Base-by-base conservation (phyloP, 1,140 invertebrate genomes). In the Pogonognathellus flavescens region DNA sequence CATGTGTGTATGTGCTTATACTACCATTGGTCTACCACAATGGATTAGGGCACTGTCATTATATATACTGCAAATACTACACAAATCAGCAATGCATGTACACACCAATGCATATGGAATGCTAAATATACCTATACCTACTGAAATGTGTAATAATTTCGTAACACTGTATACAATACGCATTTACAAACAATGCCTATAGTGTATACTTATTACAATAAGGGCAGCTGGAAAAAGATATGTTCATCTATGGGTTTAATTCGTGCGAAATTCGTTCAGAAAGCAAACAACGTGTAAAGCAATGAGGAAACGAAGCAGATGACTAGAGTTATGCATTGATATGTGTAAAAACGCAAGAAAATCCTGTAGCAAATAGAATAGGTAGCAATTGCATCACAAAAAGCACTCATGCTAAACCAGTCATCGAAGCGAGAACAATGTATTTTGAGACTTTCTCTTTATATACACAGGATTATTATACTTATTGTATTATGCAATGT, bases 71-170 rank as follows among this genome's bases (percentile, higher is more conserved):
- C 31, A 41, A 41, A 41, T 41, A 25, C 62, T 25, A 66, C 14
- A 25, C 62, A 66, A 25, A 13, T 25, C 62, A 66, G 14, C 22
- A 66, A 66, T 66, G 62, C 62, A 25, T 66, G 62, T 25, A 66
- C 25, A 62, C 1, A 11, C 20, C 11, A 62, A 62, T n/a, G n/a
- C n/a, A n/a, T n/a, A n/a, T 3, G 31, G 9, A 60, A 18, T 22
- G 20, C 10, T 10, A 8, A 18, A 60, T 22, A 18, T 20, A 18
- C 16, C 18, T 60, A n/a, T 7, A 60, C 8, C 2, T 60, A 18
- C n/a, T n/a, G n/a, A 60, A 18, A 18, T 41, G 6, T 41, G 6
- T 41, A 41, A 41, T 41, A 41, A 41, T 41, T 41, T 41, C 31
- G 1, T 41, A 1, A 41, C 31, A 41, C 31, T 41, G 31, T 41